A percentile compares a stretch with the other conserved stretches of the same genome.
Evolutionary conservation across 2,113 vertebrate species (phyloP).

Genomic region (Chunga burmeisteri): DNA sequence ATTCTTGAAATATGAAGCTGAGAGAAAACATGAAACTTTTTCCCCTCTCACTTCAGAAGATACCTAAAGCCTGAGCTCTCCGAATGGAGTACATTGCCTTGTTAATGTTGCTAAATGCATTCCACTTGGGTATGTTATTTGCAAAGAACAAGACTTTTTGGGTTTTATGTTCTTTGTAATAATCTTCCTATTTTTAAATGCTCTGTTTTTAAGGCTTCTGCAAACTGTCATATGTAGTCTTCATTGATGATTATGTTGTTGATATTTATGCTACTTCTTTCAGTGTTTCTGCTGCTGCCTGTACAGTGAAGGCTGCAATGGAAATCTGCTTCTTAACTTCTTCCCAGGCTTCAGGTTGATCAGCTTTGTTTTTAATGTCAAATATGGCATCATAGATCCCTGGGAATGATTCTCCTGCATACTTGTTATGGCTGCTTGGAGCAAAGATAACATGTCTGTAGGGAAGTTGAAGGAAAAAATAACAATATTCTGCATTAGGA

Average conservation of each 20-base stretch:
- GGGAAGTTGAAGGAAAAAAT: neutral
- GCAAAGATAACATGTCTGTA: constrained; percentile 91
- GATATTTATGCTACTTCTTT: constrained; percentile 65
- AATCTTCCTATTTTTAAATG: neutral
- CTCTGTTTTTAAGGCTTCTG: neutral
- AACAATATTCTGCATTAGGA: neutral
- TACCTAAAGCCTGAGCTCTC: neutral
- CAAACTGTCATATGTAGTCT: neutral
- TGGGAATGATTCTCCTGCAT: constrained; percentile 92
- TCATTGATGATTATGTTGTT: neutral
- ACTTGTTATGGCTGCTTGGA: constrained; percentile 96
- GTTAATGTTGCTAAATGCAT: neutral
- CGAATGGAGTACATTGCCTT: neutral
- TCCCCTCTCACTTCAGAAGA: neutral
- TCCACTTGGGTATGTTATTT: neutral
- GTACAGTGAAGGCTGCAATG: constrained; percentile 86
- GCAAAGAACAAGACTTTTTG: neutral
- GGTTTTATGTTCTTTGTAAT: neutral
- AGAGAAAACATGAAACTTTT: neutral
- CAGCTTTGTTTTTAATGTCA: constrained; percentile 78
- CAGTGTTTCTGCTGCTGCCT: constrained; percentile 86
- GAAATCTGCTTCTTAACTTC: constrained; percentile 91
- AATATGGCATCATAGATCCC: constrained; percentile 92
- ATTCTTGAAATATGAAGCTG: neutral
- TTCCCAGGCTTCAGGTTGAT: constrained; percentile 78